Percentiles rank a stretch among this genome's conserved stretches.
These are phyloP conservation scores for Pycnonotus jocosus DNA, from an alignment of 2,113 vertebrate genomes.

Conservation along the genomic window DNA sequence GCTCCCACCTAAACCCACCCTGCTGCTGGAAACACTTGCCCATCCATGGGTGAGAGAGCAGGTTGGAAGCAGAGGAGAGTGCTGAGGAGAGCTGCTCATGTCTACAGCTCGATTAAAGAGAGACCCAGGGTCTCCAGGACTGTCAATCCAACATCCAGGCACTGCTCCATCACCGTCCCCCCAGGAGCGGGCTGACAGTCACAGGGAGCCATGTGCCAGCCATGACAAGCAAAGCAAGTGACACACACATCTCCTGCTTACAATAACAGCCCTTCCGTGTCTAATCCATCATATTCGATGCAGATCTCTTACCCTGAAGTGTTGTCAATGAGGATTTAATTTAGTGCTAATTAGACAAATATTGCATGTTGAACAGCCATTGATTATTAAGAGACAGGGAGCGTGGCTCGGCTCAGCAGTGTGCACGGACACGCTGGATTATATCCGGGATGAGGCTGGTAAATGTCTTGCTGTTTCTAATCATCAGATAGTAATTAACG, in stretches of 20 bases:
- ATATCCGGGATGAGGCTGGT: slow-evolving; percentile 44
- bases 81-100: background rate
- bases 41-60: background rate
- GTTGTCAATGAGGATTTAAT: slow-evolving; percentile 75
- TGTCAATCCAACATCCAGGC: background rate
- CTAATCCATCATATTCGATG: slow-evolving; percentile 72
- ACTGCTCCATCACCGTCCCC: background rate
- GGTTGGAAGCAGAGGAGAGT: background rate
- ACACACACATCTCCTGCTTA: background rate
- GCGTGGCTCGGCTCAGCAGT: slow-evolving; percentile 13
- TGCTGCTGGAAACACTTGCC: rapidly evolving
- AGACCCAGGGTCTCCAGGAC: background rate
- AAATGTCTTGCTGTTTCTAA: slow-evolving; percentile 47
- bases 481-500: slow-evolving; percentile 65
- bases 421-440: slow-evolving; percentile 48
- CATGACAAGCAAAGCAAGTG: background rate
- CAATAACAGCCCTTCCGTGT: slow-evolving; percentile 53
- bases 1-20: background rate
- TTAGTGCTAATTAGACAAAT: slow-evolving; percentile 80
- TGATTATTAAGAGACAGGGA: slow-evolving; percentile 72
- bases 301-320: slow-evolving; percentile 60
- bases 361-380: slow-evolving; percentile 68
- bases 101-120: background rate
- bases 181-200: background rate
- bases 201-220: background rate